Evolutionary conservation across 2,888 invertebrate genomes (phyloP), one percentile per base, ranked within the genome.

Genomic region (Allygus modestus): DNA sequence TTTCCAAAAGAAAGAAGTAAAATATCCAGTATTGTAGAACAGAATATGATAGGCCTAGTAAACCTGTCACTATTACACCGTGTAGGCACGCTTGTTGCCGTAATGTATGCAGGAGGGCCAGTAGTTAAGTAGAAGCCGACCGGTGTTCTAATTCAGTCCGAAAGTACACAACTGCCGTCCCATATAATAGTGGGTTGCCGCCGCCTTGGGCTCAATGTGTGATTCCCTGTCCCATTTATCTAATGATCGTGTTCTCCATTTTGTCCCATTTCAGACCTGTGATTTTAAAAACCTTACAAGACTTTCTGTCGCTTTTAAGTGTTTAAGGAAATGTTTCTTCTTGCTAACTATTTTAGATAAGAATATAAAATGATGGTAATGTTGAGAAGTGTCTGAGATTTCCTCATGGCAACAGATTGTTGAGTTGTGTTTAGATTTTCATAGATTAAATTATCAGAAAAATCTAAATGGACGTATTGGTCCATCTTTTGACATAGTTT

Each of bases 171-270:
- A 65, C 31, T 20, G 20, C 65, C 65, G 65, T 65, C 54, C 23
- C 54, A 65, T 17, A 31, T 65, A 65, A 65, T 65, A 17, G 26
- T 17, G 65, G 65, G 65, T 65, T 26, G 23, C 20, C 65, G 15
- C 31, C 65, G 15, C 65, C 65, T 17, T 1, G 28, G 65, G 65
- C 65, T 2, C 65, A 46, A 46, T 15, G 31, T 0, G 17, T 9
- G 65, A 17, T 15, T 28, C 65, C 15, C 65, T 65, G 65, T 65
- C 31, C 65, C 26, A 65, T 31, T 65, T 65, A 65, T 65, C 65
- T 65, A 65, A 65, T 65, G 65, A 65, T 65, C 65, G 15, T 65
- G 65, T 65, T 65, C 65, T 65, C 65, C 7, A 65, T 65, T 65
- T 2, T 65, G 65, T 65, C 28, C 31, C 28, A 28, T 28, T 28